These are phyloP conservation scores for Fregetta grallaria DNA, from an alignment of 2,113 vertebrate species.

Conservation along the genomic window DNA sequence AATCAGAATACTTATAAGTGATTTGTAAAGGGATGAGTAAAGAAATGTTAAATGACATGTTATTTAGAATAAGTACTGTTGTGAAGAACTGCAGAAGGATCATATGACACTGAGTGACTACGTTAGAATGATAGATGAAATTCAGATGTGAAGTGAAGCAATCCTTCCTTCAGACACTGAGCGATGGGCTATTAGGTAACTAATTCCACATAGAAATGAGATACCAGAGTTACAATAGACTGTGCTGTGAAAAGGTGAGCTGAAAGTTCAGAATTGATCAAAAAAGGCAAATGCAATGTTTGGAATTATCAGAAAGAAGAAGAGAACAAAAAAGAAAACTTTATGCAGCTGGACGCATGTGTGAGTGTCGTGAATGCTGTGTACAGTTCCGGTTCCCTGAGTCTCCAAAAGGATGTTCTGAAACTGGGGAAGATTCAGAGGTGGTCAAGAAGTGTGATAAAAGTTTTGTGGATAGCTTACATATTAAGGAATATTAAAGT, in stretches of 20 bases:
- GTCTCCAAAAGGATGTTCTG: background rate
- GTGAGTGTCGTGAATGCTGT: background rate
- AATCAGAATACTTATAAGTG: background rate
- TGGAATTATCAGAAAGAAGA: background rate
- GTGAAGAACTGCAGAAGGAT: background rate
- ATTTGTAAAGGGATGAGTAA: background rate
- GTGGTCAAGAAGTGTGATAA: background rate
- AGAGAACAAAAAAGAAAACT: background rate
- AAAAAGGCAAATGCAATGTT: background rate
- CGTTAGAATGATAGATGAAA: background rate
- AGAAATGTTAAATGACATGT: background rate
- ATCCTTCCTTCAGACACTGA: background rate
- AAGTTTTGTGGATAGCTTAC: background rate
- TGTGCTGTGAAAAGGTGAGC: background rate
- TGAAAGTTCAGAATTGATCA: background rate
- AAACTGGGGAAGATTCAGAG: background rate
- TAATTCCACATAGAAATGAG: background rate
- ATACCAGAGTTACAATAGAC: background rate
- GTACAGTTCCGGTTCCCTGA: background rate
- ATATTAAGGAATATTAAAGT: background rate
- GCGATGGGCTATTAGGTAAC: background rate
- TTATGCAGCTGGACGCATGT: background rate
- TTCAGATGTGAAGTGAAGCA: background rate
- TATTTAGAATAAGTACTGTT: background rate
- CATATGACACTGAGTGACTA: background rate